Percentiles rank a stretch among this genome's conserved stretches.
Conservation (phyloP, 2,797 vertebrate genomes). For the Sebastiscus tertius region DNA sequence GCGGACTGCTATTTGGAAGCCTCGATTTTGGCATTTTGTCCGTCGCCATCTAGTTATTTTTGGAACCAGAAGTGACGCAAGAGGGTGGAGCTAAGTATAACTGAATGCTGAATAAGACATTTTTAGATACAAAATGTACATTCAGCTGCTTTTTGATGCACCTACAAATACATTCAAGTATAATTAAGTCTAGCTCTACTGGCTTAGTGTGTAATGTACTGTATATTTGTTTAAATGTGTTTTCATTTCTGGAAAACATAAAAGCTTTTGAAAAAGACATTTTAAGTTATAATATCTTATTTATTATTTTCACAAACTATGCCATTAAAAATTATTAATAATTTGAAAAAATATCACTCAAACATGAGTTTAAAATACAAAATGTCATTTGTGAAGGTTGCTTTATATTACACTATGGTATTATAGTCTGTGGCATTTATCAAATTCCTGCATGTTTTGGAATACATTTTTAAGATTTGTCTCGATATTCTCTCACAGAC, state of each 20-base stretch:
- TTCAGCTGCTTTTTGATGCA: neutral
- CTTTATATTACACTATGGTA: neutral
- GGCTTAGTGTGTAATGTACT: neutral
- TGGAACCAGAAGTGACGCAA: too few species aligned
- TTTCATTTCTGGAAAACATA: neutral
- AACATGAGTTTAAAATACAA: neutral
- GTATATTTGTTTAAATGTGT: neutral
- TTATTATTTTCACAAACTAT: neutral
- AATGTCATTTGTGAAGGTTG: neutral
- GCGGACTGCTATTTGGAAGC: neutral
- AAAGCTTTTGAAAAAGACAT: neutral
- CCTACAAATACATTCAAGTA: neutral
- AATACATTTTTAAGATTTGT: neutral
- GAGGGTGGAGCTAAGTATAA: too few species aligned
- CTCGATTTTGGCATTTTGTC: too few species aligned
- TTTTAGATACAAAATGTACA: neutral
- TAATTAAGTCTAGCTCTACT: neutral
- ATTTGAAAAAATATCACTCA: neutral
- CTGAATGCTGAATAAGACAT: too few species aligned
- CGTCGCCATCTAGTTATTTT: too few species aligned
- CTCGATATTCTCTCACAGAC: slow-evolving; percentile 67
- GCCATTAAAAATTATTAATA: accelerated
- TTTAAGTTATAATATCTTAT: neutral
- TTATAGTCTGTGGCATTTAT: neutral
- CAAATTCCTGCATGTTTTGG: neutral